Conservation (phyloP, 37 sponge, comb jelly and placozoan genomes). For the Haliclona indistincta region DNA sequence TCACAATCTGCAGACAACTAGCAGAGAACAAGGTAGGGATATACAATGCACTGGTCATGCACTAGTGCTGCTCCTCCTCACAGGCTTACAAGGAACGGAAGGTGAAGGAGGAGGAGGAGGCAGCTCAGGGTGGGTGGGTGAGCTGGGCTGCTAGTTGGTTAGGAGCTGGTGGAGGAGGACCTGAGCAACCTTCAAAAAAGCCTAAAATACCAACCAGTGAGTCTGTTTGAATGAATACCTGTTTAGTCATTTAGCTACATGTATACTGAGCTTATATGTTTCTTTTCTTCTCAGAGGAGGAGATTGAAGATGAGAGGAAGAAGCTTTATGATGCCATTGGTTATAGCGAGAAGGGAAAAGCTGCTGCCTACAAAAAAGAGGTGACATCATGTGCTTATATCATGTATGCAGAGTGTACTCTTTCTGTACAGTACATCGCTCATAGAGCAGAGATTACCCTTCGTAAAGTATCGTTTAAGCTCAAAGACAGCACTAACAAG, state of each 20-base stretch:
- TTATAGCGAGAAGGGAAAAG: conserved; percentile 41
- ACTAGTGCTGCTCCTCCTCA: background rate
- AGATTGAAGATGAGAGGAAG: conserved; percentile 57
- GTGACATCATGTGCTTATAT: conserved; percentile 16
- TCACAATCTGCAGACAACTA: conserved; percentile 50
- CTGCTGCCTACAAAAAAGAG: conserved; percentile 46
- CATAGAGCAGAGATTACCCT: conserved; percentile 38
- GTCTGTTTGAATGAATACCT: background rate
- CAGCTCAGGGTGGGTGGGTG: background rate
- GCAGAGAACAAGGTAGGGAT: conserved; percentile 64
- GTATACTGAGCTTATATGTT: too few species aligned
- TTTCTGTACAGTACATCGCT: conserved; percentile 57
- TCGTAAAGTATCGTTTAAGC: conserved; percentile 35
- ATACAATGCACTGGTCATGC: background rate
- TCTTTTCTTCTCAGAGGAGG: conserved; percentile 38
- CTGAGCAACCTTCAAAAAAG: too few species aligned
- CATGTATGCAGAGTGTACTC: background rate
- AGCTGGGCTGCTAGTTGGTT: background rate
- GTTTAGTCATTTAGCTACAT: background rate
- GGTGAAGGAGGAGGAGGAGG: conserved; percentile 11
- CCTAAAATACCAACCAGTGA: background rate
- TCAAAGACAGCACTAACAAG: conserved; percentile 31
- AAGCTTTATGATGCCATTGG: conserved; percentile 76
- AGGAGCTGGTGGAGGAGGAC: background rate
- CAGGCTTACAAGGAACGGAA: background rate